These are phyloP conservation scores for Coptotermes formosanus DNA, from an alignment of 1,140 invertebrate species.

Conservation along the genomic window DNA sequence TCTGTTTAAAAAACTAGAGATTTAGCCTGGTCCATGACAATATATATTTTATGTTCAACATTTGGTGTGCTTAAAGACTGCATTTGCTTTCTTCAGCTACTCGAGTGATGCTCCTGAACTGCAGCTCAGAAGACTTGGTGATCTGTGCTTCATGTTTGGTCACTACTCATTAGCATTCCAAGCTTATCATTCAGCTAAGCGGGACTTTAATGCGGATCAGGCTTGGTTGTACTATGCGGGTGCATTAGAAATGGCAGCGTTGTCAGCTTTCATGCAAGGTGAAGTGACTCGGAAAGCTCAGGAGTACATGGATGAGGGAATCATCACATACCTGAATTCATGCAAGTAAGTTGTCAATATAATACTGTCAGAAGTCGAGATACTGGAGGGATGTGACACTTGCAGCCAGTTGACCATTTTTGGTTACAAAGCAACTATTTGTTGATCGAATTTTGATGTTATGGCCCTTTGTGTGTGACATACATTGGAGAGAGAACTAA, in stretches of 20 bases:
- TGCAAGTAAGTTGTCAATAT: slow-evolving; percentile 65
- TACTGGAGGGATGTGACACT: neutral
- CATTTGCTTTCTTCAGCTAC: slow-evolving; percentile 59
- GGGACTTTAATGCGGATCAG: slow-evolving; percentile 93
- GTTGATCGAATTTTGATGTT: no score
- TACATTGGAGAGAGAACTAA: no score
- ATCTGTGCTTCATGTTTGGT: slow-evolving; percentile 95
- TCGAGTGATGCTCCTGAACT: slow-evolving; percentile 87
- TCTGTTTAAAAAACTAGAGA: no score
- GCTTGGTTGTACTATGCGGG: slow-evolving; percentile 97
- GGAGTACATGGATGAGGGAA: slow-evolving; percentile 93
- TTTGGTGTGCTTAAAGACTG: no score
- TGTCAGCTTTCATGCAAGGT: slow-evolving; percentile 88
- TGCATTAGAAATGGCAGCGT: slow-evolving; percentile 91
- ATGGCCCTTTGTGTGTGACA: no score
- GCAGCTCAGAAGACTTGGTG: slow-evolving; percentile 87
- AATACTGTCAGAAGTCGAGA: no score
- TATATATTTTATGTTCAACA: no score
- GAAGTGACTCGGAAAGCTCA: slow-evolving; percentile 70
- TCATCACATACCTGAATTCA: slow-evolving; percentile 82
- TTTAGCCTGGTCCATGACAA: no score
- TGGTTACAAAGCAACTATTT: neutral
- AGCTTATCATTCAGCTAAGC: slow-evolving; percentile 91
- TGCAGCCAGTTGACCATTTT: neutral
- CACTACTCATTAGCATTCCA: slow-evolving; percentile 91